Evolutionary conservation across 1,140 invertebrate genomes (phyloP).

Genomic region (Aphelenchoides besseyi): DNA sequence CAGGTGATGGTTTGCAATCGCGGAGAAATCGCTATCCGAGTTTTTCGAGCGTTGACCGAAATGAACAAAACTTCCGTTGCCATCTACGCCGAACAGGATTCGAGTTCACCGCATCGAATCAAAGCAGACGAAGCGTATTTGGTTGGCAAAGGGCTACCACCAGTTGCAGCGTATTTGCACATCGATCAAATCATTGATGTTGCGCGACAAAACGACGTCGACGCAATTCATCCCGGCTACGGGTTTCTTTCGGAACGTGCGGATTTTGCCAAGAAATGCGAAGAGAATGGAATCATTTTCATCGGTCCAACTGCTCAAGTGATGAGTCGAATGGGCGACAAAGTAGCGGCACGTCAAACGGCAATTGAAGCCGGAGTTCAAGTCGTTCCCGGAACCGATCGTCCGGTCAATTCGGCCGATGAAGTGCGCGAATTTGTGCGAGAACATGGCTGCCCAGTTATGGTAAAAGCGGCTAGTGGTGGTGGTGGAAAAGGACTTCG

Average conservation of each 20-base stretch:
- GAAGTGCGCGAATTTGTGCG: slow-evolving; percentile 87
- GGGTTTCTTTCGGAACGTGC: slow-evolving; percentile 86
- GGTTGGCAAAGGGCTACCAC: slow-evolving; percentile 87
- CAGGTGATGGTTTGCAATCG: slow-evolving; percentile 65
- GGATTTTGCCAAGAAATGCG: slow-evolving; percentile 90
- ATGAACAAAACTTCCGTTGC: slow-evolving; percentile 92
- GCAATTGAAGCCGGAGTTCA: slow-evolving; percentile 74
- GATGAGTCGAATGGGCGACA: slow-evolving; percentile 96
- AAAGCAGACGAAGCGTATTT: slow-evolving; percentile 93
- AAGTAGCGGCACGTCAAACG: slow-evolving; percentile 76
- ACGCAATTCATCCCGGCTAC: slow-evolving; percentile 73
- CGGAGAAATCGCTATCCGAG: slow-evolving; percentile 90
- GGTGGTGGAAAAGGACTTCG: slow-evolving; percentile 97
- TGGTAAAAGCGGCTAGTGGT: slow-evolving; percentile 97
- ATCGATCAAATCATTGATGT: slow-evolving; percentile 94
- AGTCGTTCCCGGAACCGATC: slow-evolving; percentile 79
- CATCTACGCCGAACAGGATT: slow-evolving; percentile 87
- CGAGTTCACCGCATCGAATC: slow-evolving; percentile 54
- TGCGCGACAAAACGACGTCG: slow-evolving; percentile 78
- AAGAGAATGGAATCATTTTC: slow-evolving; percentile 85
- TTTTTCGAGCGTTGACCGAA: slow-evolving; percentile 95
- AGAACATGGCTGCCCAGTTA: slow-evolving; percentile 90
- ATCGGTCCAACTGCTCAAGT: slow-evolving; percentile 91
- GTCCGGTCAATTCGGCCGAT: slow-evolving; percentile 79
- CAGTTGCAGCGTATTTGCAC: slow-evolving; percentile 89